A percentile compares a stretch with the other conserved stretches of the same genome.
Conservation (phyloP, 2,888 invertebrate genomes). For the Agriopis leucophaearia region DNA sequence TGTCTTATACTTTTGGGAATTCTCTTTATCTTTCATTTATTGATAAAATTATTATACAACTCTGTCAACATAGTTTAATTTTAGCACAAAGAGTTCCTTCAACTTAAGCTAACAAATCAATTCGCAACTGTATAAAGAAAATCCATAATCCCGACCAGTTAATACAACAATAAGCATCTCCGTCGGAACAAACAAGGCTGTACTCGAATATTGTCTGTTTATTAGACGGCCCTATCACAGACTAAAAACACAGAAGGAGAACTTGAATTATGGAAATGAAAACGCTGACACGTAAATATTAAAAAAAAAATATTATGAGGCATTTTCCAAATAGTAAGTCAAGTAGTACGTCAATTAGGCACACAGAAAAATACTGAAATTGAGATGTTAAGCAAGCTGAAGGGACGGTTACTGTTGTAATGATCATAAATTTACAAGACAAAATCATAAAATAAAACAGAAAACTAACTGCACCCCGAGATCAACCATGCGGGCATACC, state of each 20-base stretch:
- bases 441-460: too few species aligned
- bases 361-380: too few species aligned
- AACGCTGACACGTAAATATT: background rate
- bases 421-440: too few species aligned
- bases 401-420: too few species aligned
- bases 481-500: too few species aligned
- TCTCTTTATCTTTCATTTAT: background rate
- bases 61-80: constrained; percentile 8
- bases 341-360: too few species aligned
- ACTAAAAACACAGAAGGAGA: constrained; percentile 1
- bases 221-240: constrained; percentile 73
- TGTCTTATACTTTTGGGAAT: too few species aligned
- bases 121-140: constrained; percentile 49
- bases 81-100: constrained; percentile 17
- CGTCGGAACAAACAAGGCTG: constrained; percentile 68
- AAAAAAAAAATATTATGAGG: too few species aligned
- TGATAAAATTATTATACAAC: constrained; percentile 1
- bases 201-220: constrained; percentile 79
- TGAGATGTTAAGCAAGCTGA: too few species aligned
- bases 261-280: background rate
- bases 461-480: too few species aligned
- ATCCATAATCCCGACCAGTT: constrained; percentile 56
- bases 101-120: constrained; percentile 28
- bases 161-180: constrained; percentile 60
- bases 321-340: too few species aligned